phyloP scores from a whole-genome alignment of 2,113 vertebrate genomes.

The Corythornis madagascariensis region DNA sequence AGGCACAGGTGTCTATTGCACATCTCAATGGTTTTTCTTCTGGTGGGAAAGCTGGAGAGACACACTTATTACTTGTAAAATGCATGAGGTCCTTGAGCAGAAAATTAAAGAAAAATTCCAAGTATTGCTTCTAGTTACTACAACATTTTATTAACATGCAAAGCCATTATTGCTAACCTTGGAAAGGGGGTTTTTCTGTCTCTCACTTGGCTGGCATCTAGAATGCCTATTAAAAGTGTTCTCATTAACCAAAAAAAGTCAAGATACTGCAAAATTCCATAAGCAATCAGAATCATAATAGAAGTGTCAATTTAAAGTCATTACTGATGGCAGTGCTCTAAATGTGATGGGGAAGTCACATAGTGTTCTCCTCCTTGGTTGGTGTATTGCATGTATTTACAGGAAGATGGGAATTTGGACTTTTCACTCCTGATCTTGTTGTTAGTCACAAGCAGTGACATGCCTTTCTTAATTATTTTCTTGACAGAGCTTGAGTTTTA shows the following conservation, averaged over 20 bases:
- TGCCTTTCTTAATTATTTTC: background rate
- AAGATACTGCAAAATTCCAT: background rate
- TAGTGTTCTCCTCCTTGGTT: background rate
- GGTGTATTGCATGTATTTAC: background rate
- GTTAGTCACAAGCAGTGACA: background rate
- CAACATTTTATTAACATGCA: background rate
- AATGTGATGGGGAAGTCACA: background rate
- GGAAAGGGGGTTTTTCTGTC: background rate
- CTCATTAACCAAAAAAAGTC: background rate
- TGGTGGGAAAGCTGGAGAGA: background rate
- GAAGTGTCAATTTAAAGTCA: background rate
- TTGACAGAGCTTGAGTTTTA: background rate
- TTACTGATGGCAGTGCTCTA: background rate
- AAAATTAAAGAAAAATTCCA: background rate
- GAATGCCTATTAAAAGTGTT: background rate
- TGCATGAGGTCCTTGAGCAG: background rate
- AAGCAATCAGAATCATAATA: background rate
- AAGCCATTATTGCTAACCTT: background rate
- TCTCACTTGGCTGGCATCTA: background rate
- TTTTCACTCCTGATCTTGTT: background rate
- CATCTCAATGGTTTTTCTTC: background rate
- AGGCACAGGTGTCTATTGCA: background rate
- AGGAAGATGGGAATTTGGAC: background rate
- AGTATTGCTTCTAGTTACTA: background rate
- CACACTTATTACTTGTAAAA: background rate